These are phyloP conservation scores for Festucalex cinctus DNA, from an alignment of 2,113 vertebrate genomes.

Conservation along the genomic window DNA sequence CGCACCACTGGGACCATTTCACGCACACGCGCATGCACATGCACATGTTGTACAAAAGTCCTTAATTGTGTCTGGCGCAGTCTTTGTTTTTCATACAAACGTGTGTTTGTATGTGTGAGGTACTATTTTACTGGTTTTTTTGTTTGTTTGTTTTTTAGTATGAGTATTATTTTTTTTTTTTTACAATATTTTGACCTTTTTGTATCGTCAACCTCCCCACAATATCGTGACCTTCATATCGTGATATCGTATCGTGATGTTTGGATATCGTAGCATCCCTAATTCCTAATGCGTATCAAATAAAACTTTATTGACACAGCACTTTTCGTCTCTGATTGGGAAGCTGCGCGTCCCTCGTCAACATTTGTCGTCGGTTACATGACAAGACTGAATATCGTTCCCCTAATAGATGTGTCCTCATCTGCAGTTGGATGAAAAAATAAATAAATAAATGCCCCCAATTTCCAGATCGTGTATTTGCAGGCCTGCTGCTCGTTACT, in stretches of 20 bases:
- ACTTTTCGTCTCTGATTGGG: no score
- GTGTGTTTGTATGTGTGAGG: conserved; percentile 29
- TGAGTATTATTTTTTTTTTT: no score
- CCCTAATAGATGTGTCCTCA: background rate
- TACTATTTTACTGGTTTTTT: conserved; percentile 17
- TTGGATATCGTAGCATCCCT: no score
- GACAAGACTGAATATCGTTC: background rate
- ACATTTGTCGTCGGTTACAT: no score
- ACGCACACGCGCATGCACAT: background rate
- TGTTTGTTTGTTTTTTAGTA: no score
- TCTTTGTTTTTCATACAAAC: conserved; percentile 40
- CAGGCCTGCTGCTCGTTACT: background rate
- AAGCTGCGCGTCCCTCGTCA: no score
- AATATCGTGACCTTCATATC: no score
- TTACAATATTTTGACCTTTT: no score
- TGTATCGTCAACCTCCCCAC: no score
- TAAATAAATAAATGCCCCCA: background rate
- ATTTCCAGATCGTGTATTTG: background rate
- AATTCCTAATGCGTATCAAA: no score
- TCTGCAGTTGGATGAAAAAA: background rate
- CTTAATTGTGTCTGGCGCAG: conserved; percentile 27
- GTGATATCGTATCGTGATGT: no score
- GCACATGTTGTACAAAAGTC: conserved; percentile 8
- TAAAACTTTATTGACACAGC: no score
- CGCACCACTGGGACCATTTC: background rate